phyloP scores from a whole-genome alignment of 1,140 invertebrate genomes.

The Pseudomyrmex sp. region DNA sequence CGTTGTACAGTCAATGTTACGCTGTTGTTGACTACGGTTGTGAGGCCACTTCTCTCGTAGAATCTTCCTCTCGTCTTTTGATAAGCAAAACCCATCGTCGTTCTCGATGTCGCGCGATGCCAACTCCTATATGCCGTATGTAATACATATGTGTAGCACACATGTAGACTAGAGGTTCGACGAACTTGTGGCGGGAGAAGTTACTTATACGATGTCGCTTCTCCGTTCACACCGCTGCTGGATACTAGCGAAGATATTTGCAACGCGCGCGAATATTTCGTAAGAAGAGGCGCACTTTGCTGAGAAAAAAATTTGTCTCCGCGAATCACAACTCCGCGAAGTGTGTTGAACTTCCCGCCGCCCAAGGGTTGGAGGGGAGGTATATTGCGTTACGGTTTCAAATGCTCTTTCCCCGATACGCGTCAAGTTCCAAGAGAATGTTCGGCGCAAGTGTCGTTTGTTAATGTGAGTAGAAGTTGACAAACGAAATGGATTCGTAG shows the following conservation, averaged over 20 bases:
- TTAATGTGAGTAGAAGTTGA: too few species aligned
- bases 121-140: too few species aligned
- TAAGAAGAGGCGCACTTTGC: neutral
- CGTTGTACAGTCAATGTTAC: slow-evolving; percentile 70
- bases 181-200: slow-evolving; percentile 18
- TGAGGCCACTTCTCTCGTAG: slow-evolving; percentile 9
- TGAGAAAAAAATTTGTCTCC: too few species aligned
- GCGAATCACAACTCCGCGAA: too few species aligned
- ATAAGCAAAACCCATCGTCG: slow-evolving; percentile 27
- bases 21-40: slow-evolving; percentile 62
- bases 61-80: slow-evolving; percentile 25
- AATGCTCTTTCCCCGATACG: too few species aligned
- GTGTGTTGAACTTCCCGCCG: neutral
- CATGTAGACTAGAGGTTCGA: slow-evolving; percentile 44
- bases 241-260: neutral
- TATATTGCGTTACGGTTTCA: too few species aligned
- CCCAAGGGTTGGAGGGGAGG: too few species aligned
- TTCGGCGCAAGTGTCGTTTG: too few species aligned
- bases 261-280: slow-evolving; percentile 8
- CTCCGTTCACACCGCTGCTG: neutral
- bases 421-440: too few species aligned
- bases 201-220: neutral
- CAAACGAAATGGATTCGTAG: too few species aligned
- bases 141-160: neutral
- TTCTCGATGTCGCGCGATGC: slow-evolving; percentile 9